Percentiles rank a stretch among this genome's conserved stretches.
Conservation (phyloP, 2,888 invertebrate species). For the Thysanoteuthis rhombus region DNA sequence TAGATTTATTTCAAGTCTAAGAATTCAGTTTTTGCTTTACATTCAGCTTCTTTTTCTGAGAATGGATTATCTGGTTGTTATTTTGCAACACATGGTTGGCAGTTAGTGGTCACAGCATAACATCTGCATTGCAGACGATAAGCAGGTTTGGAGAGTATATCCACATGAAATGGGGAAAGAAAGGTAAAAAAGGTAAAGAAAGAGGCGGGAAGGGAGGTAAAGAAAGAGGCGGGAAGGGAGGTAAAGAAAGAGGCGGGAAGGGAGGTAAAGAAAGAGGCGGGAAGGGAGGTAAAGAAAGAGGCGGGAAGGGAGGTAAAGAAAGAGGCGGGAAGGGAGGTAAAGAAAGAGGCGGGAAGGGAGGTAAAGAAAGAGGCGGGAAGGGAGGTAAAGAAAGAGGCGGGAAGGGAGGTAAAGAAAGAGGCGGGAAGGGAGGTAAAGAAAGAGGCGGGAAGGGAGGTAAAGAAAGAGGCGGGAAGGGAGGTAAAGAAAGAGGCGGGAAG, state of each 20-base stretch:
- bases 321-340: neutral
- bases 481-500: neutral
- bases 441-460: neutral
- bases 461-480: neutral
- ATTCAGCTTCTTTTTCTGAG: neutral
- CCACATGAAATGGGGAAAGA: neutral
- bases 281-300: neutral
- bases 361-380: neutral
- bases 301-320: neutral
- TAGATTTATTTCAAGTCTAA: neutral
- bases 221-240: neutral
- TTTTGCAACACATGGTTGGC: neutral
- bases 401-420: neutral
- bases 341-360: neutral
- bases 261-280: neutral
- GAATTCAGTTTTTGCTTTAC: neutral
- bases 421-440: neutral
- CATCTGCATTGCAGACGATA: neutral
- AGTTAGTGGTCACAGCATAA: neutral
- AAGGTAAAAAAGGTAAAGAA: neutral
- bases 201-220: neutral
- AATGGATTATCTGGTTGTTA: neutral
- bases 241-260: neutral
- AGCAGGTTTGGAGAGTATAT: neutral
- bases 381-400: neutral